phyloP scores from a whole-genome alignment of 2,113 vertebrate species.

The Scartelaos histophorus region DNA sequence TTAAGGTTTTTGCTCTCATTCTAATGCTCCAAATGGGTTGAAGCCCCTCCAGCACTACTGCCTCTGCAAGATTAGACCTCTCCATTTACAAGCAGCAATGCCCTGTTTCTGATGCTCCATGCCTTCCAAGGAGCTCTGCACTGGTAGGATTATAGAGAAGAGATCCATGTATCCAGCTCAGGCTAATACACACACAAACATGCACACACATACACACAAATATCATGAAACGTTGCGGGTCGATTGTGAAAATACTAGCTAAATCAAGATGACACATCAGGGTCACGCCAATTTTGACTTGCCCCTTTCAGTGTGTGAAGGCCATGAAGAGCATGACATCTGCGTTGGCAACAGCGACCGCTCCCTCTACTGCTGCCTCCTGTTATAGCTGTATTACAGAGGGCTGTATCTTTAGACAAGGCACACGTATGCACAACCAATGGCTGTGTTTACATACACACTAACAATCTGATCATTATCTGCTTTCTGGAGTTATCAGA shows the following conservation, averaged over 20 bases:
- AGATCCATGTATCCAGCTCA: conserved; percentile 43
- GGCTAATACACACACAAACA: conserved; percentile 21
- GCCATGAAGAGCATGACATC: conserved; percentile 67
- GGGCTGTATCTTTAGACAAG: conserved; percentile 48
- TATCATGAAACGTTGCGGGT: conserved; percentile 42
- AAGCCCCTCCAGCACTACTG: conserved; percentile 62
- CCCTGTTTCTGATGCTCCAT: conserved; percentile 47
- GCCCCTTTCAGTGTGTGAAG: conserved; percentile 61
- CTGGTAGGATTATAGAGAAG: conserved; percentile 57
- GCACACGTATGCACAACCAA: conserved; percentile 31
- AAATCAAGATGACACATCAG: conserved; percentile 71
- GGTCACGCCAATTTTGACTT: conserved; percentile 63
- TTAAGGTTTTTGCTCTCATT: conserved; percentile 28
- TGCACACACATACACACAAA: conserved; percentile 1
- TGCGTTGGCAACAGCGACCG: conserved; percentile 44
- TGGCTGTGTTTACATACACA: no score
- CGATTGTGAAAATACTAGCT: conserved; percentile 44
- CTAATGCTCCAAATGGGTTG: conserved; percentile 59
- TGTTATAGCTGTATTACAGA: conserved; percentile 42
- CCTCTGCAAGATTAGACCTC: conserved; percentile 63
- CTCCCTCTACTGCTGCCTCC: conserved; percentile 42
- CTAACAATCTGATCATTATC: no score
- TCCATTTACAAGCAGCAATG: conserved; percentile 64
- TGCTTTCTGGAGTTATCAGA: no score
- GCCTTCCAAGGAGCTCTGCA: conserved; percentile 59